Conservation (phyloP, 2,797 vertebrate species). For the Sciaenops ocellatus region DNA sequence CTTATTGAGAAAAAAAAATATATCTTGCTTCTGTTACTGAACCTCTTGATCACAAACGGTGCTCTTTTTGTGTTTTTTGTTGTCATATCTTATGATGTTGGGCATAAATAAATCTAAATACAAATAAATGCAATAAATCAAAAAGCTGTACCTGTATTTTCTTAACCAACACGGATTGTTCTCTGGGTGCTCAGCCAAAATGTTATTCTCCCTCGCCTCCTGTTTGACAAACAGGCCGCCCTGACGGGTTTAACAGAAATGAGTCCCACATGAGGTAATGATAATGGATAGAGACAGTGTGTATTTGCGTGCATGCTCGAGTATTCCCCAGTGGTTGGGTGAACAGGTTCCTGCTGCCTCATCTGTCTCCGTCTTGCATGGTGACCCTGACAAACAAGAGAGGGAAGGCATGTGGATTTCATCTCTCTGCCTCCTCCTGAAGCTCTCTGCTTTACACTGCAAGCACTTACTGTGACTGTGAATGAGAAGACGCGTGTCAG, state of each 20-base stretch:
- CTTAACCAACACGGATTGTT: background rate
- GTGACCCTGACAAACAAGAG: constrained; percentile 68
- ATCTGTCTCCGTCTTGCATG: constrained; percentile 61
- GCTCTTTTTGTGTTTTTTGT: constrained; percentile 24
- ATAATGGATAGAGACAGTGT: constrained; percentile 55
- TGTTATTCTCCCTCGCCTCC: constrained; percentile 25
- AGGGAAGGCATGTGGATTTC: constrained; percentile 44
- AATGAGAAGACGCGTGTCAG: constrained; percentile 36
- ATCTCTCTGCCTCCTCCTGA: constrained; percentile 23
- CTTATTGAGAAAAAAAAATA: background rate
- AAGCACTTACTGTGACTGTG: constrained; percentile 42
- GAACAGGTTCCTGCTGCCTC: constrained; percentile 64
- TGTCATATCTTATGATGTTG: constrained; percentile 8
- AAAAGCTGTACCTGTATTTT: constrained; percentile 32
- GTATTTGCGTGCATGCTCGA: constrained; percentile 31
- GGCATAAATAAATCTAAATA: background rate
- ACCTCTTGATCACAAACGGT: background rate
- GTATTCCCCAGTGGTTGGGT: constrained; percentile 32
- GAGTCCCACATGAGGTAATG: constrained; percentile 58
- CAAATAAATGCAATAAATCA: constrained; percentile 48
- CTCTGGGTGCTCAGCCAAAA: constrained; percentile 18
- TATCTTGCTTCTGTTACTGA: background rate
- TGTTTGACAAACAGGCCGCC: constrained; percentile 55
- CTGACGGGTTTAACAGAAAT: constrained; percentile 46
- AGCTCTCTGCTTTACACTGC: background rate